Conservation (phyloP, 2,888 invertebrate species). For the Pedicia rivosa region DNA sequence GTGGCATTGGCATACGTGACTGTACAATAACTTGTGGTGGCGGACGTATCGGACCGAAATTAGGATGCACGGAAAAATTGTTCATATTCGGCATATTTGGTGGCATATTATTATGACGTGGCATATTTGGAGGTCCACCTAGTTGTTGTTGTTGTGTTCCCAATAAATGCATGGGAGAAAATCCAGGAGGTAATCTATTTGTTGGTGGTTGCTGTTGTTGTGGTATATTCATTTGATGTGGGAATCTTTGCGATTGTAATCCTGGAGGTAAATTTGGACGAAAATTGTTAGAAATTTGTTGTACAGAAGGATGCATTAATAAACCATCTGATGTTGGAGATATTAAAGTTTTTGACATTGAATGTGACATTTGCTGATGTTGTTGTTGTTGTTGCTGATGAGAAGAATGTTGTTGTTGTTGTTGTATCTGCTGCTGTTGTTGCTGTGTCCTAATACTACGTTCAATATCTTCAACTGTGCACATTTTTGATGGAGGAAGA, state of each 20-base stretch:
- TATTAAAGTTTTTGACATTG: slow-evolving; percentile 17
- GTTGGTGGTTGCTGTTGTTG: slow-evolving; percentile 29
- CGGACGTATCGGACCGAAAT: slow-evolving; percentile 29
- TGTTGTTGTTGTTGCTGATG: slow-evolving; percentile 11
- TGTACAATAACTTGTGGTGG: slow-evolving; percentile 22
- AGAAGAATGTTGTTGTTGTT: slow-evolving; percentile 7
- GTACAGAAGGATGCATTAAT: slow-evolving; percentile 3
- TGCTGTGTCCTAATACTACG: slow-evolving; percentile 23
- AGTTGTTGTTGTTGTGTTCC: slow-evolving; percentile 7
- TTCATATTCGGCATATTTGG: slow-evolving; percentile 26
- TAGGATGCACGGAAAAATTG: slow-evolving; percentile 31
- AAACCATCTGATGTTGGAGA: not conserved
- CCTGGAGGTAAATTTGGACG: slow-evolving; percentile 15
- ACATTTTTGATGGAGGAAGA: slow-evolving; percentile 20
- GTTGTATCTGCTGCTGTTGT: slow-evolving; percentile 14
- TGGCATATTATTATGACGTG: slow-evolving; percentile 15
- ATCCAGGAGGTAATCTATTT: slow-evolving; percentile 25
- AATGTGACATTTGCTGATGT: not conserved
- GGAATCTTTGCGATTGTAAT: slow-evolving; percentile 36
- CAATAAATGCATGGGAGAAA: slow-evolving; percentile 16
- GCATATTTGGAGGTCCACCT: slow-evolving; percentile 23
- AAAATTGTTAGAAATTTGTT: not conserved
- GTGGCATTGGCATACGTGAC: slow-evolving; percentile 13
- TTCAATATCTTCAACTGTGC: slow-evolving; percentile 29
- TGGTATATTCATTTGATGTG: slow-evolving; percentile 49